These are phyloP conservation scores for Reticulitermes speratus DNA, from an alignment of 1,140 invertebrate genomes.

Conservation along the genomic window DNA sequence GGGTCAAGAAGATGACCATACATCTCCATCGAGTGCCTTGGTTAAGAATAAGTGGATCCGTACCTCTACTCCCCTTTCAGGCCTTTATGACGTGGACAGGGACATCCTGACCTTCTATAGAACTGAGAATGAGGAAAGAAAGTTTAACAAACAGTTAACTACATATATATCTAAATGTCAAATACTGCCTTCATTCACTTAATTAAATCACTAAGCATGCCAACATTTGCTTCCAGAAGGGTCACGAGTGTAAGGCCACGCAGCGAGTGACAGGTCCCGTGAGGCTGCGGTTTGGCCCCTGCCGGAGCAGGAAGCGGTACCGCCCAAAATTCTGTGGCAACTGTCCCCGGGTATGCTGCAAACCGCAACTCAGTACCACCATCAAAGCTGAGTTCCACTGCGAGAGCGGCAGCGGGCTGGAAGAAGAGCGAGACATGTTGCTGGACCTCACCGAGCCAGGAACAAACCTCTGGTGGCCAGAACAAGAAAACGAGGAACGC, in stretches of 20 bases:
- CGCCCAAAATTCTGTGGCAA: constrained; percentile 63
- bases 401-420: not conserved
- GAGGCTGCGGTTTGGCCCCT: constrained; percentile 59
- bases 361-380: constrained; percentile 58
- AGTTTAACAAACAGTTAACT: no score
- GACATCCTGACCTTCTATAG: no score
- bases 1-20: no score
- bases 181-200: no score
- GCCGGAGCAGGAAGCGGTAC: constrained; percentile 60
- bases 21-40: no score
- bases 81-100: no score
- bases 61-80: no score
- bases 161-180: no score
- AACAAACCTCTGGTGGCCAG: constrained; percentile 22
- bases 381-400: constrained; percentile 53
- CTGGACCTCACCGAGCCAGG: not conserved
- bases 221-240: constrained; percentile 50
- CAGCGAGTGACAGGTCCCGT: constrained; percentile 53
- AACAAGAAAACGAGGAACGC: not conserved
- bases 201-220: no score
- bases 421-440: not conserved
- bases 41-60: no score
- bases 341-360: constrained; percentile 58
- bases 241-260: constrained; percentile 64
- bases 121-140: no score